These are phyloP conservation scores for Belgica antarctica DNA, from an alignment of 2,888 invertebrate genomes.

Conservation along the genomic window DNA sequence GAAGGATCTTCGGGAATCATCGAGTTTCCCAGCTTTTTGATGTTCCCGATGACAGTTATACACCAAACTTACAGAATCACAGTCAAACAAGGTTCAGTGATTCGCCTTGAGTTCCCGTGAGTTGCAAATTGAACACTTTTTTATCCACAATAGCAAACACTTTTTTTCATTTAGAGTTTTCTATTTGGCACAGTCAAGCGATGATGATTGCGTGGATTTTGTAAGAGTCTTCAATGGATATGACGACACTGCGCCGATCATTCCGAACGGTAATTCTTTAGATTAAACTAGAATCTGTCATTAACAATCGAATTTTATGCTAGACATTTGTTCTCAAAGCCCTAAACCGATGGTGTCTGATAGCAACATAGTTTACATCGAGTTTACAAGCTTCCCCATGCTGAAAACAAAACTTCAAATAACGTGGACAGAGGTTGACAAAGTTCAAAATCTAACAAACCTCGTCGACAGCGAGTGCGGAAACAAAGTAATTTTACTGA, in stretches of 20 bases:
- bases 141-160: no score
- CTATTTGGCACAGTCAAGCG: constrained; percentile 48
- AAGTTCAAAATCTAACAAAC: background rate
- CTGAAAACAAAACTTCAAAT: constrained; percentile 58
- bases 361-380: constrained; percentile 65
- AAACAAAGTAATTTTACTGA: constrained; percentile 16
- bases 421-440: constrained; percentile 56
- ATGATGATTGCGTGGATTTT: constrained; percentile 44
- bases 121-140: no score
- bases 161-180: no score
- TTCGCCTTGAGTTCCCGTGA: constrained; percentile 59
- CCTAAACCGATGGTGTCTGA: constrained; percentile 61
- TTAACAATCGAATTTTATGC: no score
- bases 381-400: constrained; percentile 47
- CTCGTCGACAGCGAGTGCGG: constrained; percentile 18
- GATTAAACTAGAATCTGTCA: no score
- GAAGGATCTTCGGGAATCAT: constrained; percentile 67
- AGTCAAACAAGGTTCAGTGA: constrained; percentile 57
- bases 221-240: constrained; percentile 72
- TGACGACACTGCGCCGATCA: constrained; percentile 60
- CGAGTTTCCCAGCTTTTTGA: constrained; percentile 76
- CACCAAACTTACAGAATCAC: constrained; percentile 67
- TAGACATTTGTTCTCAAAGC: constrained; percentile 45
- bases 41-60: constrained; percentile 47
- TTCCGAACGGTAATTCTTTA: constrained; percentile 26